Evolutionary conservation across 2,797 vertebrate genomes (phyloP).

Genomic region (Parauchenoglanis punctatus): DNA sequence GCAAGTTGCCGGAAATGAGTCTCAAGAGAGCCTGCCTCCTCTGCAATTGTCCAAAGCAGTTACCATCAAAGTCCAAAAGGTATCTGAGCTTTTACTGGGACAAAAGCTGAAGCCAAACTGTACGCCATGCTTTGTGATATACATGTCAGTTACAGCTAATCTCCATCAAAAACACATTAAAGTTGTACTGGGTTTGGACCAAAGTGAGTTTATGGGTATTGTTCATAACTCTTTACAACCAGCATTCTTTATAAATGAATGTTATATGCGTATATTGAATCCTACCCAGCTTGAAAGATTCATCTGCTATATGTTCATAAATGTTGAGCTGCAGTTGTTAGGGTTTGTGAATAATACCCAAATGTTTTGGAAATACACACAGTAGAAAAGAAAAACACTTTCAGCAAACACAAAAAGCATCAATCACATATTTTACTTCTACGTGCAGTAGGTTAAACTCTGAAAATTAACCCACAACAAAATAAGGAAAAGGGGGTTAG

Average conservation of each 20-base stretch:
- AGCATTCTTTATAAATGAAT: neutral
- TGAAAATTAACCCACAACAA: conserved; percentile 65
- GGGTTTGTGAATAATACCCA: conserved; percentile 50
- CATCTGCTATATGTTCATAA: neutral
- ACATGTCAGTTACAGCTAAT: neutral
- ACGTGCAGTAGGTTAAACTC: conserved; percentile 57
- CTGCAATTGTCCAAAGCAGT: conserved; percentile 66
- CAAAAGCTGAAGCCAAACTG: conserved; percentile 16
- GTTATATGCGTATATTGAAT: neutral
- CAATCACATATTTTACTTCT: conserved; percentile 12
- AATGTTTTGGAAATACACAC: conserved; percentile 14
- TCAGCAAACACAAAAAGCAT: conserved; percentile 31
- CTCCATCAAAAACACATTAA: conserved; percentile 21
- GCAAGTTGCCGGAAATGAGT: conserved; percentile 89
- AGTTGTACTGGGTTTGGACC: neutral
- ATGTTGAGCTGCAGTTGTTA: conserved; percentile 23
- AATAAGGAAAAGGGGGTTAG: conserved; percentile 64
- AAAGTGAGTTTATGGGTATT: conserved; percentile 43
- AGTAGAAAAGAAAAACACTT: conserved; percentile 20
- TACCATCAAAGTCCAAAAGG: conserved; percentile 6
- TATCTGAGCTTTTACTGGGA: conserved; percentile 1
- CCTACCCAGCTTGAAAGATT: neutral
- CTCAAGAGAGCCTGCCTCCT: conserved; percentile 83
- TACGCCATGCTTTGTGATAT: conserved; percentile 26
- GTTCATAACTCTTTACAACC: conserved; percentile 48